Evolutionary conservation across 2,113 vertebrate species (phyloP).

Genomic region (Prolemur simus): DNA sequence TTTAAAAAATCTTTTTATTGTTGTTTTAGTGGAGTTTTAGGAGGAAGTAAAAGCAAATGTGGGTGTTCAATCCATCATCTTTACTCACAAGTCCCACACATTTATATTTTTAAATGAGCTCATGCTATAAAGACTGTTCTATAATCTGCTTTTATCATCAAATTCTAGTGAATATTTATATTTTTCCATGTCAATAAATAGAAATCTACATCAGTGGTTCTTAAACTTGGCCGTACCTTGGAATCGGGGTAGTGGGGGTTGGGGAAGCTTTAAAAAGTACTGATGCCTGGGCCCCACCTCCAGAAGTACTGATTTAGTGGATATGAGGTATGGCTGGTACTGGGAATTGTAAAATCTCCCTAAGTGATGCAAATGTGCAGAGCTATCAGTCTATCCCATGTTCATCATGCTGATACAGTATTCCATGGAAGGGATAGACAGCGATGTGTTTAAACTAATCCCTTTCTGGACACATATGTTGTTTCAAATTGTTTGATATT

Average conservation of each 20-base stretch:
- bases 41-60: conserved; percentile 66
- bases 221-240: conserved; percentile 47
- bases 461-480: not conserved
- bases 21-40: conserved; percentile 57
- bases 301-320: conserved; percentile 52
- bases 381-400: not conserved
- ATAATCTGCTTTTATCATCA: conserved; percentile 69
- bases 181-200: conserved; percentile 66
- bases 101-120: conserved; percentile 66
- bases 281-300: conserved; percentile 24
- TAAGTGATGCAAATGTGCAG: not conserved
- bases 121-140: conserved; percentile 67
- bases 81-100: conserved; percentile 70
- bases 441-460: not conserved
- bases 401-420: not conserved
- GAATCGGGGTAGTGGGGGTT: not conserved
- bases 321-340: not conserved
- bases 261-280: conserved; percentile 41
- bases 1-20: conserved; percentile 46
- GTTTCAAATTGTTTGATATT: not conserved
- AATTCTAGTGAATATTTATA: conserved; percentile 68
- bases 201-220: conserved; percentile 37
- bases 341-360: not conserved
- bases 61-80: conserved; percentile 57
- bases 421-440: not conserved